phyloP scores from a whole-genome alignment of 2,797 vertebrate species.

The Spheniscus humboldti region DNA sequence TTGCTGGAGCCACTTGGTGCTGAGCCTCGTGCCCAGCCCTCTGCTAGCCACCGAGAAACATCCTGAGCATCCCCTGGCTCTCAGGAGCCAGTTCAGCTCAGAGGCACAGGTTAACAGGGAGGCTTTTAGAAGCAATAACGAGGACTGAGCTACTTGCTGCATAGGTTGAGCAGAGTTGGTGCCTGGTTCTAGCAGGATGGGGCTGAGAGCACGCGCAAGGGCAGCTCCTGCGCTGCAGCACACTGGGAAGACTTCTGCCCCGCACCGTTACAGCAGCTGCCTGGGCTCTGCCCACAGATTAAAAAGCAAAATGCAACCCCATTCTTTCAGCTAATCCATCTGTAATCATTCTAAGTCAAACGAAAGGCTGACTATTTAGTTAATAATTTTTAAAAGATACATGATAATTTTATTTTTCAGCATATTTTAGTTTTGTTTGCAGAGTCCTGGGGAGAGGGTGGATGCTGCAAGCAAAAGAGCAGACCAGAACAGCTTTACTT shows the following conservation, averaged over 20 bases:
- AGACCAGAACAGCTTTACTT: neutral
- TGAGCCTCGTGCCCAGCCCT: neutral
- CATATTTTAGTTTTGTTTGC: neutral
- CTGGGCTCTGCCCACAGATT: neutral
- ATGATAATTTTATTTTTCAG: neutral
- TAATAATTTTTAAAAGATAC: neutral
- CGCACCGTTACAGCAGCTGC: neutral
- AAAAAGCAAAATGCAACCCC: neutral
- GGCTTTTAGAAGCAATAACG: neutral
- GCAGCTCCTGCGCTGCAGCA: neutral
- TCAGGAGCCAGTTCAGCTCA: neutral
- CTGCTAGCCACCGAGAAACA: rapidly evolving
- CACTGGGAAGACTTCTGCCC: neutral
- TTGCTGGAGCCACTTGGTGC: neutral
- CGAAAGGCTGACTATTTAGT: neutral
- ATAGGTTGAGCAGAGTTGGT: neutral
- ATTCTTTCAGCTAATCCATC: neutral
- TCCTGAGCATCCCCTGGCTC: neutral
- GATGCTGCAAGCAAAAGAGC: neutral
- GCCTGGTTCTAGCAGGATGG: neutral
- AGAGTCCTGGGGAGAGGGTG: neutral
- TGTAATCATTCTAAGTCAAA: neutral
- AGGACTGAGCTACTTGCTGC: neutral
- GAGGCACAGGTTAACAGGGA: neutral
- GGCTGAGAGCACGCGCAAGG: rapidly evolving